phyloP scores from a whole-genome alignment of 2,888 invertebrate genomes.

The Euzophera pinguis region DNA sequence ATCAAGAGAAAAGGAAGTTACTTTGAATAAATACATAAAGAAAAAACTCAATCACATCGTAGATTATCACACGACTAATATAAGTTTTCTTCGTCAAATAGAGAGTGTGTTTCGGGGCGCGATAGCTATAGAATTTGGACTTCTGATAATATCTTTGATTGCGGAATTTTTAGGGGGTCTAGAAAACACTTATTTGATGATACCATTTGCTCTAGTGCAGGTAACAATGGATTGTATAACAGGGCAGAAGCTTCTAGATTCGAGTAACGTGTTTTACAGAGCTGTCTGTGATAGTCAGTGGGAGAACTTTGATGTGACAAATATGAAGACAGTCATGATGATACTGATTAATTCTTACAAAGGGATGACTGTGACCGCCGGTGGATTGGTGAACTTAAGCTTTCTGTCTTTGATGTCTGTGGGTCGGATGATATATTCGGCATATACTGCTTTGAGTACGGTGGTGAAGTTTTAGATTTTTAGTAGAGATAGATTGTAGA shows the following conservation, averaged over 20 bases:
- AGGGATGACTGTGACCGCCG: constrained; percentile 37
- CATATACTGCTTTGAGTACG: constrained; percentile 38
- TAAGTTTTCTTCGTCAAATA: constrained; percentile 32
- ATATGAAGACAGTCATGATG: constrained; percentile 36
- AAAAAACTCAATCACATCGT: constrained; percentile 34
- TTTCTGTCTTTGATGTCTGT: constrained; percentile 36
- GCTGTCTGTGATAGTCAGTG: constrained; percentile 42
- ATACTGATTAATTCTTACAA: constrained; percentile 41
- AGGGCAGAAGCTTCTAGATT: constrained; percentile 41
- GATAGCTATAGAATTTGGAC: constrained; percentile 43
- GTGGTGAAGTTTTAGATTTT: constrained; percentile 20
- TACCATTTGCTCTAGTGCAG: constrained; percentile 46
- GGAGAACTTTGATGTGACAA: constrained; percentile 37
- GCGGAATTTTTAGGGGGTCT: constrained; percentile 51
- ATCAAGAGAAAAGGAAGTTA: constrained; percentile 20
- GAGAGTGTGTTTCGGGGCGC: constrained; percentile 40
- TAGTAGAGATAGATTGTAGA: no score
- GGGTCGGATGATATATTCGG: constrained; percentile 35
- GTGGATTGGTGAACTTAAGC: constrained; percentile 35
- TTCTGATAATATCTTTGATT: constrained; percentile 39
- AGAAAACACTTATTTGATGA: constrained; percentile 44
- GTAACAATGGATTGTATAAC: constrained; percentile 40
- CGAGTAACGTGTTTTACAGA: constrained; percentile 30
- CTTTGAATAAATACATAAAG: constrained; percentile 36
- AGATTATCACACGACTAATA: constrained; percentile 35